Evolutionary conservation across 2,797 vertebrate genomes (phyloP), one percentile per base, ranked within the genome.

Genomic region (Sebastes cheni): DNA sequence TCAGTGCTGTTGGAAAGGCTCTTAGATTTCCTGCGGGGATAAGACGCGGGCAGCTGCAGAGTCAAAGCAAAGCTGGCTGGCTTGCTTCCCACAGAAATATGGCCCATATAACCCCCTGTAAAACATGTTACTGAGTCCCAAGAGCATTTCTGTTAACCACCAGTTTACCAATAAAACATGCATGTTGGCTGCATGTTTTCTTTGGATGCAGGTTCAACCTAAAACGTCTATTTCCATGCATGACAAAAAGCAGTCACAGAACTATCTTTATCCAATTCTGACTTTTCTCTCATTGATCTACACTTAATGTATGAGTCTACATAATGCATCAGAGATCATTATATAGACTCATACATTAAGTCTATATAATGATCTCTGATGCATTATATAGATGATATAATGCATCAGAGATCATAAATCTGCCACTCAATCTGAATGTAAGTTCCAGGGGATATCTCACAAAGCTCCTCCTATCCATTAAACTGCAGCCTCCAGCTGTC

Each of bases 401-500:
- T 61, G 18, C 34, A 66, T 32, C 29, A 56, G 8, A 71, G 25
- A 70, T 81, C 20, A 76, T 70, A 36, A 80, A 79, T 70, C 34
- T 77, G 42, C 39, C 62, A 16, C 42, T 81, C 13, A 7, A 30
- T 83, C 11, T 4, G 18, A 22, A 14, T 76, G 12, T 74, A 75
- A 39, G 62, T 86, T 56, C 67, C 32, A 52, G 11, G 64, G 6
- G 67, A 8, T 56, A 64, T 85, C 34, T 90, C 62, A 76, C 77
- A 79, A 67, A 72, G 54, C 65, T 61, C 56, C 73, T 67, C 67
- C 52, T 68, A 62, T 23, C 61, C 76, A 77, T 42, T 60, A 78
- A 71, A 56, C 69, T 23, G 46, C 66, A 67, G 42, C 80, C 65
- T 75, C 56, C 32, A 80, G 88, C 72, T 84, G 87, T 82, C 80